Evolutionary conservation across 2,888 invertebrate species (phyloP).

Genomic region (Cybosia mesomella): DNA sequence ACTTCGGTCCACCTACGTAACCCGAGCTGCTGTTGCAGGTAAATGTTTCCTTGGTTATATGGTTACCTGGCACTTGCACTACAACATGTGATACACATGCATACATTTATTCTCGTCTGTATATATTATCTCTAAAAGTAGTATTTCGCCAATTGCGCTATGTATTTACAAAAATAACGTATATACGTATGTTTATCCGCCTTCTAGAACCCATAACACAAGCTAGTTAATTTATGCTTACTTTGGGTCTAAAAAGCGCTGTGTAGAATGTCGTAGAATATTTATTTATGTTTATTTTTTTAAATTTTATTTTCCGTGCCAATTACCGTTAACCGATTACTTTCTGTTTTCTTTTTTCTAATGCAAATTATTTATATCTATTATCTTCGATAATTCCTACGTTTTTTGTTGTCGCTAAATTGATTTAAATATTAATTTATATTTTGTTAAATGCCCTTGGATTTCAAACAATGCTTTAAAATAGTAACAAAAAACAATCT

Average conservation of each 20-base stretch:
- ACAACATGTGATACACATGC: background rate
- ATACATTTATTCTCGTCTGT: background rate
- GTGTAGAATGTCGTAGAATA: too few relatives aligned
- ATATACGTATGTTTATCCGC: too few relatives aligned
- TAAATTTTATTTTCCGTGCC: too few relatives aligned
- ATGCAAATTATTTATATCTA: background rate
- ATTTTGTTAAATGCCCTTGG: conserved; percentile 22
- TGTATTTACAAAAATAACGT: too few relatives aligned
- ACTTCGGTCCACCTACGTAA: conserved; percentile 67
- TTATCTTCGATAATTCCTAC: background rate
- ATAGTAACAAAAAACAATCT: conserved; percentile 31
- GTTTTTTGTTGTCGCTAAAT: background rate
- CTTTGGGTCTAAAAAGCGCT: too few relatives aligned
- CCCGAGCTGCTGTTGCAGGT: conserved; percentile 70
- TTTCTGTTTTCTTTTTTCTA: too few relatives aligned
- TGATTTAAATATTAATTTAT: background rate
- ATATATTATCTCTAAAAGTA: background rate
- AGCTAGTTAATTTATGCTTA: too few relatives aligned
- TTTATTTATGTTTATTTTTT: background rate
- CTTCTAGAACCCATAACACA: too few relatives aligned
- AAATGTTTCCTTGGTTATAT: conserved; percentile 64
- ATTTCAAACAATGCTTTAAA: conserved; percentile 41
- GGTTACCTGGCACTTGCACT: conserved; percentile 29
- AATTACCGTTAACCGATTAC: too few relatives aligned
- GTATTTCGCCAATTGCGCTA: too few relatives aligned